A percentile compares a stretch with the other conserved stretches of the same genome.
Conservation (phyloP, 2,888 invertebrate species). For the Ochropacha duplaris region DNA sequence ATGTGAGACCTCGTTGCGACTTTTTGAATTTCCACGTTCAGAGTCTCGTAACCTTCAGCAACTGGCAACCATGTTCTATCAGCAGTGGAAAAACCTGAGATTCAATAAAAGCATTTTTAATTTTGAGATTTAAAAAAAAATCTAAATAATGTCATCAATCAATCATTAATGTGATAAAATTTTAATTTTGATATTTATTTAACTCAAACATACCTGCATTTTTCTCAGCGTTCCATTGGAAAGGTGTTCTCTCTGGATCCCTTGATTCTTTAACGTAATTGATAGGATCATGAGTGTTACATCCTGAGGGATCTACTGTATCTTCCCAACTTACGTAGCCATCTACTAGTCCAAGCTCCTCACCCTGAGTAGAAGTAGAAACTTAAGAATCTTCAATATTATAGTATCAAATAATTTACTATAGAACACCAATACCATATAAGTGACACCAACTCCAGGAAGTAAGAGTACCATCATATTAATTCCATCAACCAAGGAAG, state of each 20-base stretch:
- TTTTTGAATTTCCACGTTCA: conserved; percentile 84
- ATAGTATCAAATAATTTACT: neutral
- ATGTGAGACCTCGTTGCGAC: conserved; percentile 79
- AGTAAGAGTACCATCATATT: conserved; percentile 88
- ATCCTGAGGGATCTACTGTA: conserved; percentile 86
- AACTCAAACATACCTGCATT: conserved; percentile 75
- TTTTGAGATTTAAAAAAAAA: too few species aligned
- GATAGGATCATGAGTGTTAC: conserved; percentile 85
- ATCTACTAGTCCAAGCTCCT: conserved; percentile 91
- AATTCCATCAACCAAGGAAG: conserved; percentile 85
- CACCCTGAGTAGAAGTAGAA: conserved; percentile 81
- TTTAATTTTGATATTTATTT: too few species aligned
- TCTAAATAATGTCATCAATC: too few species aligned
- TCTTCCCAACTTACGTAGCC: conserved; percentile 86
- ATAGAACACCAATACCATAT: conserved; percentile 64
- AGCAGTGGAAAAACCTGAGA: conserved; percentile 83
- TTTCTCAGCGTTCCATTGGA: conserved; percentile 84
- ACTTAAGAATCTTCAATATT: neutral
- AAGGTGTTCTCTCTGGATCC: conserved; percentile 86
- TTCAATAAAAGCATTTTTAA: too few species aligned
- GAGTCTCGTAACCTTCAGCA: conserved; percentile 80
- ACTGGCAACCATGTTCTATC: conserved; percentile 87
- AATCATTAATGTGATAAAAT: too few species aligned
- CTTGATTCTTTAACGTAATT: conserved; percentile 83
- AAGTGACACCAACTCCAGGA: conserved; percentile 89